These are phyloP conservation scores for Julus scanicus DNA, from an alignment of 2,888 invertebrate species.

Conservation along the genomic window DNA sequence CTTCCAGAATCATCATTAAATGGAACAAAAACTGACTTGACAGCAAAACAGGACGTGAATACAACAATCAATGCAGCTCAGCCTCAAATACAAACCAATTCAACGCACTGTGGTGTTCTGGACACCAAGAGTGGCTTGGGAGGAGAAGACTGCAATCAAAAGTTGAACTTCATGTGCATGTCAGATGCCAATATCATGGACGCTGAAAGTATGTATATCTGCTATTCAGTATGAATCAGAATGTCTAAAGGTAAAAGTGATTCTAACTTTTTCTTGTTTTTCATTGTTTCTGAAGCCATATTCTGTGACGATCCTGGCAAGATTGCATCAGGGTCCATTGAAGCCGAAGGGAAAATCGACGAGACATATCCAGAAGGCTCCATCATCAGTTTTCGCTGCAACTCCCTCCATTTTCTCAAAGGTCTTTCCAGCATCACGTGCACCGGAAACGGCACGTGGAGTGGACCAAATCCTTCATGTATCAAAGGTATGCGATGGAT, in stretches of 20 bases:
- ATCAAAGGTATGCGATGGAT: slow-evolving; percentile 37
- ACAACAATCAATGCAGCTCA: not conserved
- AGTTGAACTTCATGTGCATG: slow-evolving; percentile 48
- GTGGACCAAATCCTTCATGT: slow-evolving; percentile 44
- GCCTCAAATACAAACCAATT: slow-evolving; percentile 10
- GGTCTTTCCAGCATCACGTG: slow-evolving; percentile 46
- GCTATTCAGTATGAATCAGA: not conserved
- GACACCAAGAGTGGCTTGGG: slow-evolving; percentile 22
- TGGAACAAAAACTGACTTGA: not conserved
- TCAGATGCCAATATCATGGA: slow-evolving; percentile 6
- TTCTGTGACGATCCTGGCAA: slow-evolving; percentile 53
- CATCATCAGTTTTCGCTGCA: slow-evolving; percentile 49
- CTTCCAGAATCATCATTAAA: not conserved
- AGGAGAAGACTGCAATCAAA: slow-evolving; percentile 31
- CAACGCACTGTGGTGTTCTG: slow-evolving; percentile 44
- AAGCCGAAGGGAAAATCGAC: not conserved
- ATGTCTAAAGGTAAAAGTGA: not conserved
- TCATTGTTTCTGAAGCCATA: not conserved
- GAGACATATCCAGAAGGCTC: slow-evolving; percentile 41
- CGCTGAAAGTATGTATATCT: not conserved
- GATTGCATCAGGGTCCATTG: slow-evolving; percentile 1
- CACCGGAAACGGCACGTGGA: slow-evolving; percentile 45
- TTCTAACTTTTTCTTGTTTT: not conserved
- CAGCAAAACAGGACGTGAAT: not conserved
- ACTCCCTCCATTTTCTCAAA: slow-evolving; percentile 51